phyloP scores from a whole-genome alignment of 2,113 vertebrate genomes.

The Lepisosteus oculatus region DNA sequence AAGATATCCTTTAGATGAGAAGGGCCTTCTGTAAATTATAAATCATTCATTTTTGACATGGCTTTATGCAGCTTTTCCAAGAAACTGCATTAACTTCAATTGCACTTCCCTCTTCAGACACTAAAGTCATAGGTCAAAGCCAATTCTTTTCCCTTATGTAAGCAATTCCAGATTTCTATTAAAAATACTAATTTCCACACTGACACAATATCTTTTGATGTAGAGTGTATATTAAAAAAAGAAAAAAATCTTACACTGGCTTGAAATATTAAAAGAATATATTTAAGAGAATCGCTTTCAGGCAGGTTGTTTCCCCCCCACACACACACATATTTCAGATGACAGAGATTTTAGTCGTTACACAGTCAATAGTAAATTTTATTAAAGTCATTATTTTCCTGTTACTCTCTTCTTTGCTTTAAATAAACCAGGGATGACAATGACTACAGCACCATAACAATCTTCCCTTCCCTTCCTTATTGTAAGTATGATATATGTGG shows the following conservation, averaged over 20 bases:
- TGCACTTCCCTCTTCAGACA: conserved; percentile 56
- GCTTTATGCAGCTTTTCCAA: conserved; percentile 62
- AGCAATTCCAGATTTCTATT: conserved; percentile 69
- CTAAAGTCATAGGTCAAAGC: conserved; percentile 66
- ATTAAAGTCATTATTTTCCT: conserved; percentile 82
- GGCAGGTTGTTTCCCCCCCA: conserved; percentile 66
- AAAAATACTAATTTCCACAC: conserved; percentile 72
- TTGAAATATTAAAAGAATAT: conserved; percentile 73
- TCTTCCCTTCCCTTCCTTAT: conserved; percentile 45
- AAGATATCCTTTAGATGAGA: conserved; percentile 67
- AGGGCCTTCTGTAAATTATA: conserved; percentile 67
- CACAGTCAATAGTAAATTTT: conserved; percentile 81
- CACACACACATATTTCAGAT: conserved; percentile 75
- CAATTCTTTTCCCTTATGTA: conserved; percentile 66
- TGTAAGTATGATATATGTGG: too few species aligned
- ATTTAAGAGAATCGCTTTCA: conserved; percentile 74
- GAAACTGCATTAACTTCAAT: conserved; percentile 63
- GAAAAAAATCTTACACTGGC: conserved; percentile 10
- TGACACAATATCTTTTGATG: conserved; percentile 55
- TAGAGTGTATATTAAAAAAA: conserved; percentile 59
- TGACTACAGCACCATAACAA: conserved; percentile 61
- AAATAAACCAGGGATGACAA: conserved; percentile 76
- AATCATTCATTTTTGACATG: conserved; percentile 68
- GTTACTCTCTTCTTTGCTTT: conserved; percentile 63
- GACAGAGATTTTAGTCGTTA: conserved; percentile 25